Base-by-base conservation (phyloP, 2,888 invertebrate species). In the Merodon equestris region DNA sequence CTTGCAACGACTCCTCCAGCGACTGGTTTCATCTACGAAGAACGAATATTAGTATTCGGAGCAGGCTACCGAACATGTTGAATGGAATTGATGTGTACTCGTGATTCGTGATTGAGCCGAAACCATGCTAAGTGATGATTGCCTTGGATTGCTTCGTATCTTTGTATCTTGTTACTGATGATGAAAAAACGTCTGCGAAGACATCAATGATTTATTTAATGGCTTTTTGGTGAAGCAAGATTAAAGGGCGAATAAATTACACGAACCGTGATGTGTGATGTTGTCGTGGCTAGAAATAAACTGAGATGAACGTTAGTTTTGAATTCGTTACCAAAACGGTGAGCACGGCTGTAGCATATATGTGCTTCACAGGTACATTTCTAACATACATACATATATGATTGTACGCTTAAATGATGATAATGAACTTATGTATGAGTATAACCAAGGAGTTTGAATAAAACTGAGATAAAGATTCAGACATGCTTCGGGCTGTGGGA, bases 61-160 rank as follows among this genome's bases (percentile, higher is more conserved):
- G 38, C 64, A 70, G 47, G 47, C 70, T 17, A 19, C 10, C 60
- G 34, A n/a, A n/a, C 60, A 17, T 70, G 60, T 53, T 61, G 53
- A 70, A 60, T 70, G 27, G 27, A 27, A 47, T 61, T 70, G 60
- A 47, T 53, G 54, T 14, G 34, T 70, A 61, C 54, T 60, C 70
- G 70, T 70, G 70, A 70, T 70, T 70, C 70, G 70, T 70, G 70
- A 70, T 70, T 54, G 53, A 70, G 54, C 70, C 34, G 40, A 70
- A 70, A 53, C 60, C 60, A 61, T 61, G 70, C 58, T 19, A 58
- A 58, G 50, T 19, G 67, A 45, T 45, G 44, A 45, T 56, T 66
- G 66, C 56, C 17, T 38, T 56, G 47, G n/a, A 13, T 47, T 68
- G 47, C 42, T 61, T 70, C 54, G 60, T 54, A 61, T 60, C 60